phyloP scores from a whole-genome alignment of 2,113 vertebrate genomes.

The Pongo abelii region DNA sequence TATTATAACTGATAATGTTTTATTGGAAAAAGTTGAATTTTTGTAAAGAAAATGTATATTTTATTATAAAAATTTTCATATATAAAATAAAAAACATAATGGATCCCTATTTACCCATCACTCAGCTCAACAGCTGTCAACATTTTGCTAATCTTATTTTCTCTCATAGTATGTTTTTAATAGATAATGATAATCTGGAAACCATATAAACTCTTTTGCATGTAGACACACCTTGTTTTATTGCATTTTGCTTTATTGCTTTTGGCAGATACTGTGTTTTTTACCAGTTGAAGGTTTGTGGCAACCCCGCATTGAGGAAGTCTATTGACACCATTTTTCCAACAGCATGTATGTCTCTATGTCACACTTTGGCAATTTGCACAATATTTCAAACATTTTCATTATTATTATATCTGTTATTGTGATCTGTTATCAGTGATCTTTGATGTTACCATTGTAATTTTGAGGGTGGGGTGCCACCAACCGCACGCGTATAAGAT shows the following conservation, averaged over 20 bases:
- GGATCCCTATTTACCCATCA: not conserved
- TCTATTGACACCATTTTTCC: not conserved
- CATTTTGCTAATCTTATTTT: not conserved
- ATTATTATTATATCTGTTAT: not conserved
- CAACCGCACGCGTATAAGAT: not conserved
- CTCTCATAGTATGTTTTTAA: not conserved
- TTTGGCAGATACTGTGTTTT: not conserved
- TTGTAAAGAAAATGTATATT: not conserved
- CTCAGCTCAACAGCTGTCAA: not conserved
- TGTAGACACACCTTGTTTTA: not conserved
- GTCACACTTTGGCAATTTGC: not conserved
- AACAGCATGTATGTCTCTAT: not conserved
- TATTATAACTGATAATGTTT: not conserved
- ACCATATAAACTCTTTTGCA: not conserved
- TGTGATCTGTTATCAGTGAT: not conserved
- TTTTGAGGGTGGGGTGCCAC: not conserved
- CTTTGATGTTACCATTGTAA: not conserved
- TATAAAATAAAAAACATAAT: not conserved
- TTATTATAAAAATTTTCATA: not conserved
- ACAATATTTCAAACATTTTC: not conserved
- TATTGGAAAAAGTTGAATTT: not conserved
- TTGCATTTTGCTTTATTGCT: not conserved
- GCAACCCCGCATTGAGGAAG: not conserved
- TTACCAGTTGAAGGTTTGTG: not conserved
- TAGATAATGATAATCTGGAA: not conserved